These are phyloP conservation scores for Amphimedon queenslandica DNA, from an alignment of 37 sponge, comb jelly and placozoan genomes.

Conservation along the genomic window DNA sequence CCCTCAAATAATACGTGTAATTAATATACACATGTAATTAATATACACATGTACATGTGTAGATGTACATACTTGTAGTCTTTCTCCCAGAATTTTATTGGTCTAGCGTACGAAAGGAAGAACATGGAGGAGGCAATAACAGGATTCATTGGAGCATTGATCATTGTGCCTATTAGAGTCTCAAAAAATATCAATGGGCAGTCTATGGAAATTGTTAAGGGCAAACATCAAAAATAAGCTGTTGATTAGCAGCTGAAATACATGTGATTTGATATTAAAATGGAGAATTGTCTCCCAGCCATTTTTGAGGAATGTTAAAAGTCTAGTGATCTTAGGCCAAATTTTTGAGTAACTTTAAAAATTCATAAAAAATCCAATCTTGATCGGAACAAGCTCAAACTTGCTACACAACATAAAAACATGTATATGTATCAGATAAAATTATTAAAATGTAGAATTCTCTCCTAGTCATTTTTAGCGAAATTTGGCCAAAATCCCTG, in stretches of 20 bases:
- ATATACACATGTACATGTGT: not conserved
- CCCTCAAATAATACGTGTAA: not conserved
- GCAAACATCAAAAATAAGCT: not conserved
- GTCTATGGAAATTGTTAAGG: constrained; percentile 18
- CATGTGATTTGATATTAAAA: not conserved
- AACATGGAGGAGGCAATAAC: constrained; percentile 89
- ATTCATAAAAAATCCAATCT: too few species aligned
- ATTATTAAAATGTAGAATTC: too few species aligned
- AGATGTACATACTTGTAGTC: constrained; percentile 82
- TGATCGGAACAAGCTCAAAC: too few species aligned
- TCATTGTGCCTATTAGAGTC: constrained; percentile 68
- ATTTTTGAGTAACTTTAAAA: too few species aligned
- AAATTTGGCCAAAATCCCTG: too few species aligned
- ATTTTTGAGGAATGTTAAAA: not conserved
- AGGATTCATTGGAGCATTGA: constrained; percentile 87
- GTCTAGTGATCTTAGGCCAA: too few species aligned
- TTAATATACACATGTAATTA: too few species aligned
- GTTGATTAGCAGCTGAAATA: not conserved
- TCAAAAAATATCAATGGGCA: constrained; percentile 84
- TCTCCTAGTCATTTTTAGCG: too few species aligned
- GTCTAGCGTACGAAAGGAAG: constrained; percentile 86
- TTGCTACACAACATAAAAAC: not conserved
- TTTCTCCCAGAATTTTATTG: constrained; percentile 97
- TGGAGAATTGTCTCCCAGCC: too few species aligned
- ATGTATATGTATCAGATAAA: too few species aligned